Percentiles rank a stretch among this genome's conserved stretches.
Conservation (phyloP, 2,888 invertebrate genomes). For the Patella caerulea region DNA sequence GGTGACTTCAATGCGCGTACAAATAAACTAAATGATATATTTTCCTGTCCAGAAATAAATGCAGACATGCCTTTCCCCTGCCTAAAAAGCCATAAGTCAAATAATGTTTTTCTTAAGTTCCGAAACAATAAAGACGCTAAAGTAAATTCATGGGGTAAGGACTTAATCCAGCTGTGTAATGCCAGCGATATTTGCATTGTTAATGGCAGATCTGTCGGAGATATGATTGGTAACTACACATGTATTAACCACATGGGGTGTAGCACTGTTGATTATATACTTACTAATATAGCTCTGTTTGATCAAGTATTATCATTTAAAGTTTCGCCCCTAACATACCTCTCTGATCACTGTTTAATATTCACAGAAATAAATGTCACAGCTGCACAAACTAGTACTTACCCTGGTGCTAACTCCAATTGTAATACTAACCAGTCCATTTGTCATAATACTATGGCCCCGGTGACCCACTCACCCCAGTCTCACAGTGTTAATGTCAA, state of each 20-base stretch:
- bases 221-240: conserved; percentile 19
- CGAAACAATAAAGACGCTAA: conserved; percentile 15
- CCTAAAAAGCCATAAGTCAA: background rate
- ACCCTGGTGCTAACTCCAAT: no score
- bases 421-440: no score
- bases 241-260: conserved; percentile 15
- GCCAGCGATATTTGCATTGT: conserved; percentile 20
- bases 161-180: conserved; percentile 22
- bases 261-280: conserved; percentile 24
- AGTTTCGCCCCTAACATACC: background rate
- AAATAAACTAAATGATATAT: conserved; percentile 4
- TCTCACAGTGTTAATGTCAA: no score
- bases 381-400: no score
- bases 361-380: background rate
- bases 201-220: conserved; percentile 27
- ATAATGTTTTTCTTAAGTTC: background rate
- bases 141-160: conserved; percentile 23
- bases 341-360: background rate
- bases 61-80: background rate
- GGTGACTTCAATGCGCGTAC: no score
- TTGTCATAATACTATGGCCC: no score
- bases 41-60: background rate
- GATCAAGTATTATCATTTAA: background rate
- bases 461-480: no score
- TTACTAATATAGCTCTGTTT: background rate